These are phyloP conservation scores for Montifringilla adamsi DNA, from an alignment of 2,113 vertebrate species.

Conservation along the genomic window DNA sequence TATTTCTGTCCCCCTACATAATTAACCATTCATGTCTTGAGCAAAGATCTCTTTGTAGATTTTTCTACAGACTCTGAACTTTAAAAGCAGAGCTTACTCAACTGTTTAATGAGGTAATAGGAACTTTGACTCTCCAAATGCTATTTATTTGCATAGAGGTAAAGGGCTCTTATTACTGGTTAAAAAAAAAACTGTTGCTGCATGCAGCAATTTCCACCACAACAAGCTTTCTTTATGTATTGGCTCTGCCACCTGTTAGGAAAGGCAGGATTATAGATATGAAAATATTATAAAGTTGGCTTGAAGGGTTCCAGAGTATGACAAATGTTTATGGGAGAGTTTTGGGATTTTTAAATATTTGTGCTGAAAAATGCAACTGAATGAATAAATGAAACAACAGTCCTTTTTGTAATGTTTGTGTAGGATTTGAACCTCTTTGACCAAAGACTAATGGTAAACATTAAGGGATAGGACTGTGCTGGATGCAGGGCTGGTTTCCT, in stretches of 20 bases:
- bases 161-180: not conserved
- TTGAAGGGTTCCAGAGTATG: not conserved
- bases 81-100: not conserved
- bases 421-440: not conserved
- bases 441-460: not conserved
- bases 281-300: not conserved
- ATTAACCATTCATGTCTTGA: not conserved
- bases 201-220: not conserved
- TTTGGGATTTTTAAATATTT: not conserved
- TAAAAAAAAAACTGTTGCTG: not conserved
- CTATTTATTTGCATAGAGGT: not conserved
- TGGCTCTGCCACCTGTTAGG: not conserved
- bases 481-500: not conserved
- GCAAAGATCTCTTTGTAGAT: not conserved
- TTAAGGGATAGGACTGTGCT: not conserved
- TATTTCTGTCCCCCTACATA: not conserved
- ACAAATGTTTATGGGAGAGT: not conserved
- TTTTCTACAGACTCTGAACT: not conserved
- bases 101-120: not conserved
- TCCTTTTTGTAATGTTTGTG: not conserved
- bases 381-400: not conserved
- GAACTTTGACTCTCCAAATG: not conserved
- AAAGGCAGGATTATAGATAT: not conserved
- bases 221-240: not conserved
- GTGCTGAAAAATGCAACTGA: not conserved